Evolutionary conservation across 2,113 vertebrate species (phyloP).

Genomic region (Glaucidium brasilianum): DNA sequence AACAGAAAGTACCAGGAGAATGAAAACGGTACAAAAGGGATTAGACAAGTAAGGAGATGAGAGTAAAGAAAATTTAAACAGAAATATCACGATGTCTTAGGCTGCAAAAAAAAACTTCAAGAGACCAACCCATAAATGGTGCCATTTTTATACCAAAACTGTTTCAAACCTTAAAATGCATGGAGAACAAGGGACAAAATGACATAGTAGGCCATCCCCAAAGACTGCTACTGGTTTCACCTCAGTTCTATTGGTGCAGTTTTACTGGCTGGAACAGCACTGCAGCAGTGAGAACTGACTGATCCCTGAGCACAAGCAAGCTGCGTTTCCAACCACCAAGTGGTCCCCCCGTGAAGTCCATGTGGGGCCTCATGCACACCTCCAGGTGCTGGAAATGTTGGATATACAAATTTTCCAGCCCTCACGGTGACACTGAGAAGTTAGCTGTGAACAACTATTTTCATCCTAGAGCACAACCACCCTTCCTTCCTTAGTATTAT

Average conservation of each 20-base stretch:
- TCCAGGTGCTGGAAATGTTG: background rate
- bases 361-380: background rate
- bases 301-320: background rate
- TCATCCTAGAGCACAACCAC: background rate
- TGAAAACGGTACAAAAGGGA: background rate
- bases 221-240: background rate
- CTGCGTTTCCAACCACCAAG: background rate
- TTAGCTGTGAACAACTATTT: background rate
- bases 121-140: background rate
- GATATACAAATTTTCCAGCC: background rate
- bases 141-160: background rate
- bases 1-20: background rate
- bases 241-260: background rate
- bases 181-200: background rate
- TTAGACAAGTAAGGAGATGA: background rate
- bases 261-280: background rate
- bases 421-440: background rate
- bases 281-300: background rate
- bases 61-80: background rate
- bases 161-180: background rate
- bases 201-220: background rate
- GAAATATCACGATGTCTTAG: background rate
- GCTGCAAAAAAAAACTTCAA: background rate
- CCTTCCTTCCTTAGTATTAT: background rate
- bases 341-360: background rate